Conservation (phyloP, 2,888 invertebrate species). For the Sesia apiformis region DNA sequence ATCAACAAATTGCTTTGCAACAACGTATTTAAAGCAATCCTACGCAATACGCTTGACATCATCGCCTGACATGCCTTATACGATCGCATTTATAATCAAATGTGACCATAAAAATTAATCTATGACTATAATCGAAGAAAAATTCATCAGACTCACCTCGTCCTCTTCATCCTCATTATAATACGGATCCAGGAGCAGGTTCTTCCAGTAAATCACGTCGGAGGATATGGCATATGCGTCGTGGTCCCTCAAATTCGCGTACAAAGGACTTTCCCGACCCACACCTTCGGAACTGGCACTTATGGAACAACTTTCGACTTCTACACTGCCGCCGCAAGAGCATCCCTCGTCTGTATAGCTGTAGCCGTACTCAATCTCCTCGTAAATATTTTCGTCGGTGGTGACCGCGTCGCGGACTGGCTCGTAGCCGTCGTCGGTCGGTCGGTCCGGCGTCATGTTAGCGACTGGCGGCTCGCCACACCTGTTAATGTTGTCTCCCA, state of each 20-base stretch:
- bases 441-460: slow-evolving; percentile 59
- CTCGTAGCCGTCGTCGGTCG: slow-evolving; percentile 64
- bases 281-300: slow-evolving; percentile 62
- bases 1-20: too few species aligned
- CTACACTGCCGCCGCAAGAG: slow-evolving; percentile 63
- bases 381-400: slow-evolving; percentile 64
- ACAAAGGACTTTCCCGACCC: slow-evolving; percentile 59
- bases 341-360: slow-evolving; percentile 63
- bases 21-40: slow-evolving; percentile 6
- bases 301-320: slow-evolving; percentile 60
- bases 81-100: too few species aligned
- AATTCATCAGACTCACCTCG: slow-evolving; percentile 42
- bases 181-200: slow-evolving; percentile 57
- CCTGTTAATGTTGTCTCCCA: slow-evolving; percentile 51
- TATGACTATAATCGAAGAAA: background rate
- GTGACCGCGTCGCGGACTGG: slow-evolving; percentile 57
- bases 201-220: slow-evolving; percentile 73
- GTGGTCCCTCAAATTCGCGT: slow-evolving; percentile 61
- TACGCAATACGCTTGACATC: slow-evolving; percentile 8
- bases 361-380: slow-evolving; percentile 58
- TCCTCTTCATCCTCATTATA: slow-evolving; percentile 74
- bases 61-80: background rate
- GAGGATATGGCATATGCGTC: slow-evolving; percentile 62
- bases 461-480: slow-evolving; percentile 45
- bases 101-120: too few species aligned